phyloP scores from a whole-genome alignment of 2,888 invertebrate genomes.

The Drosophila paucipuncta region DNA sequence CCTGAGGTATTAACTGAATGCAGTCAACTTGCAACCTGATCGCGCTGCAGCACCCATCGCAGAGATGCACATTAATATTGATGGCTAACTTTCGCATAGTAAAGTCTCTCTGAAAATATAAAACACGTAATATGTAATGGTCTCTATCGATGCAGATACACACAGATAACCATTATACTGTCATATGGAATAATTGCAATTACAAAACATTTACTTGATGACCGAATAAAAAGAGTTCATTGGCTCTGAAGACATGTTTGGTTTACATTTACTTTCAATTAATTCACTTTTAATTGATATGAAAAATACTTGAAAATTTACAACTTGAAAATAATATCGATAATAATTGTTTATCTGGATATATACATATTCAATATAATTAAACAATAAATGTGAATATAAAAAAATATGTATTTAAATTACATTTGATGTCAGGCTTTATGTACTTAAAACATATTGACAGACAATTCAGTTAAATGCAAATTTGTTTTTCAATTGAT shows the following conservation, averaged over 20 bases:
- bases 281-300: background rate
- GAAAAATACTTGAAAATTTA: background rate
- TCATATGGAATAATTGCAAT: background rate
- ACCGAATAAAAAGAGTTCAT: background rate
- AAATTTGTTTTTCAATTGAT: constrained; percentile 29
- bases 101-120: background rate
- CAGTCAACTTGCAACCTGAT: constrained; percentile 12
- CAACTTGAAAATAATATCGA: background rate
- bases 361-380: too few species aligned
- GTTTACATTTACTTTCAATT: background rate
- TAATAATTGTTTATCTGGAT: background rate
- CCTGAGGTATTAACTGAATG: constrained; percentile 45
- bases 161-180: background rate
- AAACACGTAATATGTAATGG: background rate
- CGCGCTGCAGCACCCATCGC: constrained; percentile 1
- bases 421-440: background rate
- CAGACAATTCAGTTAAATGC: constrained; percentile 3
- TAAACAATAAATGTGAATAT: background rate
- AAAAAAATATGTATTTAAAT: background rate
- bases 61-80: background rate
- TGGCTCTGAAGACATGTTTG: background rate
- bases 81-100: too few species aligned
- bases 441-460: background rate
- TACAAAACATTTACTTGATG: background rate
- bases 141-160: background rate